phyloP scores from a whole-genome alignment of 2,797 vertebrate genomes.

The Pelochelys cantorii region DNA sequence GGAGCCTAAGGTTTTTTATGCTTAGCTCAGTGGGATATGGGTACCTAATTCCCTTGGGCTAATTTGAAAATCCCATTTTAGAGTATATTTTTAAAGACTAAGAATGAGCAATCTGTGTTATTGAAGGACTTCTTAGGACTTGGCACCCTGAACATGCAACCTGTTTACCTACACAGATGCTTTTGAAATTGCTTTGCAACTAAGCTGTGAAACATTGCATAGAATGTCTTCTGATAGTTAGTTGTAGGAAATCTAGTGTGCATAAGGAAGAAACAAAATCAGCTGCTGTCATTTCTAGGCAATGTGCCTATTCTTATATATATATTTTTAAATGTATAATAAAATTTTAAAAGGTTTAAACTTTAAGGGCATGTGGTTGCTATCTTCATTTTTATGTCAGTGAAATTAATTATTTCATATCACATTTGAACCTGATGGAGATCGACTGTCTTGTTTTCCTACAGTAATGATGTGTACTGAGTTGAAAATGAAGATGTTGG shows the following conservation, averaged over 20 bases:
- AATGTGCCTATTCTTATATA: slow-evolving; percentile 40
- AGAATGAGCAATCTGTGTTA: slow-evolving; percentile 18
- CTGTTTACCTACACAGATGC: slow-evolving; percentile 69
- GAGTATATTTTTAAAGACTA: slow-evolving; percentile 49
- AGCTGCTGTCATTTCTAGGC: slow-evolving; percentile 54
- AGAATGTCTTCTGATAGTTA: slow-evolving; percentile 27
- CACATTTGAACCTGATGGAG: slow-evolving; percentile 70
- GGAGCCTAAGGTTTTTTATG: slow-evolving; percentile 68
- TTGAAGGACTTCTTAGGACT: slow-evolving; percentile 50
- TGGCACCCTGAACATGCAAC: slow-evolving; percentile 50
- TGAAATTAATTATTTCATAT: slow-evolving; percentile 76
- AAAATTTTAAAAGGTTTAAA: slow-evolving; percentile 70
- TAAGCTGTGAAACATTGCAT: slow-evolving; percentile 45
- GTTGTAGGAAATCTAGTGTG: slow-evolving; percentile 26
- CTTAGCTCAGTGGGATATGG: slow-evolving; percentile 57
- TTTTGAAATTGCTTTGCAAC: slow-evolving; percentile 66
- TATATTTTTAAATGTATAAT: slow-evolving; percentile 55
- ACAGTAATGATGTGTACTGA: slow-evolving; percentile 77
- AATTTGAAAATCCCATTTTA: slow-evolving; percentile 62
- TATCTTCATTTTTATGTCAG: slow-evolving; percentile 72
- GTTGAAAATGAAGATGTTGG: slow-evolving; percentile 79
- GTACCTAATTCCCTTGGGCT: slow-evolving; percentile 52
- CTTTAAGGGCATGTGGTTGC: slow-evolving; percentile 57
- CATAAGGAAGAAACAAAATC: slow-evolving; percentile 30
- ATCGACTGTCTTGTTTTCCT: slow-evolving; percentile 75